A percentile compares a stretch with the other conserved stretches of the same genome.
Evolutionary conservation across 2,113 vertebrate genomes (phyloP).

Genomic region (Ammospiza nelsoni): DNA sequence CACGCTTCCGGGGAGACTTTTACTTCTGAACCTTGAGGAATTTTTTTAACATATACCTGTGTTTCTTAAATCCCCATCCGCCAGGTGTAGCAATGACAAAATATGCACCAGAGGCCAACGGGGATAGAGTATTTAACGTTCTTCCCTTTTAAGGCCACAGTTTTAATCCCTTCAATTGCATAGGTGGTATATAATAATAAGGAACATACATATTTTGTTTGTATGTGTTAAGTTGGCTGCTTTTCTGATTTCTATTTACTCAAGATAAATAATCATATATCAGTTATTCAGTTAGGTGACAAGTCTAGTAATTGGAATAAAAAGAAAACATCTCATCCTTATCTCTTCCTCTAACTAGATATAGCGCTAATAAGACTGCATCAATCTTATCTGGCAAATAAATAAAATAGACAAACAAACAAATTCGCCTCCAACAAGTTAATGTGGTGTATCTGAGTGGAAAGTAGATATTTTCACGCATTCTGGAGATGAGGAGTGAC

Average conservation of each 20-base stretch:
- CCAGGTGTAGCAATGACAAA: background rate
- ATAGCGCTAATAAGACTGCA: conserved; percentile 94
- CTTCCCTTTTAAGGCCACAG: background rate
- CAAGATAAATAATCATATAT: conserved; percentile 87
- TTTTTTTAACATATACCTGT: background rate
- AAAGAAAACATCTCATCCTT: conserved; percentile 84
- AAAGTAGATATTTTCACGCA: conserved; percentile 99
- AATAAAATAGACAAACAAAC: conserved; percentile 98
- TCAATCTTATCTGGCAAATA: conserved; percentile 94
- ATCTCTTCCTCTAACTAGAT: conserved; percentile 85
- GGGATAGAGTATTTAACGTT: background rate
- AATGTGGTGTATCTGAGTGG: conserved; percentile 98
- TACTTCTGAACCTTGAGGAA: background rate
- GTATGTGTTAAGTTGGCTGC: conserved; percentile 77
- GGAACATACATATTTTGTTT: conserved; percentile 74
- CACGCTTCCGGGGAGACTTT: background rate
- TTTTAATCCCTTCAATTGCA: conserved; percentile 74
- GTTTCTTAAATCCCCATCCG: background rate
- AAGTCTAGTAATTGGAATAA: conserved; percentile 89
- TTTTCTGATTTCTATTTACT: conserved; percentile 87
- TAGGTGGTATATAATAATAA: conserved; percentile 65
- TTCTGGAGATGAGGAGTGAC: conserved; percentile 93
- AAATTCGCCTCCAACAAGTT: conserved; percentile 93
- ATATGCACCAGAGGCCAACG: background rate
- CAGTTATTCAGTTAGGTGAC: conserved; percentile 86